Base-by-base conservation (phyloP, 2,888 invertebrate species). In the Allacma fusca region DNA sequence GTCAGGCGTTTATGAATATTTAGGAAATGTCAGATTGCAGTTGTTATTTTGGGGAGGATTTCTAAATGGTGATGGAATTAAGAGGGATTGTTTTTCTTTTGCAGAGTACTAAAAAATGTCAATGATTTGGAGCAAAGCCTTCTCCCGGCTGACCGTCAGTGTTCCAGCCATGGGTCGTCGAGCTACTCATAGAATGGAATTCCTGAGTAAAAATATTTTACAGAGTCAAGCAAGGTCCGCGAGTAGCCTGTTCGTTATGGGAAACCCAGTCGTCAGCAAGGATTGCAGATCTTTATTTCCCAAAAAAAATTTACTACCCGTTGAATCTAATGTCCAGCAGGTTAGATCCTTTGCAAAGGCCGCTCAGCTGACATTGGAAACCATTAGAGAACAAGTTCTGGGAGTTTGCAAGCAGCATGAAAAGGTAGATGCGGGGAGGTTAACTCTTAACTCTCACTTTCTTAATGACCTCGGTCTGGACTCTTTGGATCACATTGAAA, bases 401-500 rank as follows among this genome's bases (percentile, higher is more conserved):
- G 92, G 99, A 88, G 96, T 98, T 83, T 92, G 99, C 86, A 94
- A 94, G 89, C 92, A 98, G 85, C 99, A 96, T 90, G 99, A 99
- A 90, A 99, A 99, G 92, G 90, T 98, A 89, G 91, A 94, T 86
- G 92, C 94, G 84, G 90, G 91, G 85, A 95, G 97, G 95, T 97
- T 98, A 23, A 91, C 90, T 21, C 87, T 95, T 84, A 94, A 98
- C 13, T 94, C 97, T 72, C 98, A 99, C 88, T 98, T 99, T 88
- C 93, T 96, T 85, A 96, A 95, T 86, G 99, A 99, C 87, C 90
- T 98, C 84, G 99, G 99, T 43, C 89, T 99, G 82, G 99, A 99
- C 87, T 98, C 98, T 0, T 89, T 99, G 84, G 99, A 99, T 89
- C 98, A 98, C 88, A 98, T 99, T 69, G 99, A 99, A 89, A 93